Evolutionary conservation across 2,888 invertebrate species (phyloP).

Genomic region (Pilophorus perplexus): DNA sequence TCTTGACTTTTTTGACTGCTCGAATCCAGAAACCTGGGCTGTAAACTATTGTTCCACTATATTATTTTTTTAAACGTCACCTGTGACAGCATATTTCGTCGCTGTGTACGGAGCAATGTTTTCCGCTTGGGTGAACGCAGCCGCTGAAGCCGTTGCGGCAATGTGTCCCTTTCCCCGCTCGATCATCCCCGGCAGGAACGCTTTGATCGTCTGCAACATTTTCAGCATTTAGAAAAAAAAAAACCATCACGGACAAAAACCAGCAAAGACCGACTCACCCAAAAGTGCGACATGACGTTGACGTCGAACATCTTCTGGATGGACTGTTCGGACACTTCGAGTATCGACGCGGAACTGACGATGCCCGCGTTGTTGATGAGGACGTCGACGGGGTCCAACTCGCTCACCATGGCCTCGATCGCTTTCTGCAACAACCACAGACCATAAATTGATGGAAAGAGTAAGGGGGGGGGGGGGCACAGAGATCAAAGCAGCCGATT

Average conservation of each 20-base stretch:
- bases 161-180: slow-evolving; percentile 54
- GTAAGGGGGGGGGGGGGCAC: not conserved
- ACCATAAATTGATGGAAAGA: not conserved
- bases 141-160: slow-evolving; percentile 55
- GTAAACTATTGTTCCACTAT: too few species aligned
- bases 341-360: slow-evolving; percentile 53
- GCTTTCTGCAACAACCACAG: slow-evolving; percentile 28
- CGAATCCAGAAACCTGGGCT: too few species aligned
- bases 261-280: slow-evolving; percentile 51
- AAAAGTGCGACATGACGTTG: slow-evolving; percentile 55
- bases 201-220: slow-evolving; percentile 53
- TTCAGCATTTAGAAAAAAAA: not conserved
- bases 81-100: slow-evolving; percentile 55
- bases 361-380: slow-evolving; percentile 56
- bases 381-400: slow-evolving; percentile 53
- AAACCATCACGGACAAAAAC: not conserved
- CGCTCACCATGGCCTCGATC: slow-evolving; percentile 30
- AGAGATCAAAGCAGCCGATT: too few species aligned
- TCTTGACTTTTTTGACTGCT: too few species aligned
- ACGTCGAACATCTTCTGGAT: slow-evolving; percentile 54
- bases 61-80: slow-evolving; percentile 45
- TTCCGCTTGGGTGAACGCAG: slow-evolving; percentile 51
- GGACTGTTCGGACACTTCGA: slow-evolving; percentile 53
- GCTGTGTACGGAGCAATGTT: slow-evolving; percentile 54
- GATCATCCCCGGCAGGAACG: slow-evolving; percentile 55